Percentiles rank a stretch among this genome's conserved stretches.
Conservation (phyloP, 2,797 vertebrate species). For the Acanthiza pusilla region DNA sequence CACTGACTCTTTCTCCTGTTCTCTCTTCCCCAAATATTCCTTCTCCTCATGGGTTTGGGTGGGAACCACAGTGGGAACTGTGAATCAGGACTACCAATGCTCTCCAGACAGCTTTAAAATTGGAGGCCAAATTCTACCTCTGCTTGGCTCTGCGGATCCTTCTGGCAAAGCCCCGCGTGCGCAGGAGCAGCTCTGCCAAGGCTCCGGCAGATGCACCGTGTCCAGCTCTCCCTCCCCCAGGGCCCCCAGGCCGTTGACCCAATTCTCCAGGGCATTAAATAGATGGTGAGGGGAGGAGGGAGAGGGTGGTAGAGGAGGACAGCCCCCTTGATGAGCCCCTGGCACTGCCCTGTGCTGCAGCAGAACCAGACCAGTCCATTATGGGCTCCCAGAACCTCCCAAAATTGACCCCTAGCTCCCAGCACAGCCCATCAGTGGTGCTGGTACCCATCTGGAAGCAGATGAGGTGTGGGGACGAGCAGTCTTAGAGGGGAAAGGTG, state of each 20-base stretch:
- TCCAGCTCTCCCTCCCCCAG: not conserved
- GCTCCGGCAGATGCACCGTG: not conserved
- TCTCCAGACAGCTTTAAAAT: not conserved
- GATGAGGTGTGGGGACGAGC: not conserved
- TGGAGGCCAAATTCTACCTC: not conserved
- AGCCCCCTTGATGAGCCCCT: not conserved
- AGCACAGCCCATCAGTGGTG: rapidly evolving
- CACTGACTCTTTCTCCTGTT: not conserved
- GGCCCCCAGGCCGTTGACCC: conserved; percentile 14
- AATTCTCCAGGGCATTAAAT: not conserved
- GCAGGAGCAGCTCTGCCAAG: not conserved
- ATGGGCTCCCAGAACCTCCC: not conserved
- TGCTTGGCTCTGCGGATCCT: not conserved
- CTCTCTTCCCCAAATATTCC: not conserved
- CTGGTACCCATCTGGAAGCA: not conserved
- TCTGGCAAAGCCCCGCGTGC: not conserved
- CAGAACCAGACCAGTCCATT: not conserved
- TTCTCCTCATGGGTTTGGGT: not conserved
- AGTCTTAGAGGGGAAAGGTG: not conserved
- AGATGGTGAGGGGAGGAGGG: not conserved
- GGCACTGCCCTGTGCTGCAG: rapidly evolving
- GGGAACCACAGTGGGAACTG: not conserved
- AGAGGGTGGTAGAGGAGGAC: not conserved
- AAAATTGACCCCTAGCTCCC: not conserved
- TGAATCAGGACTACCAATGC: not conserved